Base-by-base conservation (phyloP, 2,113 vertebrate genomes). In the Calidris pygmaea region DNA sequence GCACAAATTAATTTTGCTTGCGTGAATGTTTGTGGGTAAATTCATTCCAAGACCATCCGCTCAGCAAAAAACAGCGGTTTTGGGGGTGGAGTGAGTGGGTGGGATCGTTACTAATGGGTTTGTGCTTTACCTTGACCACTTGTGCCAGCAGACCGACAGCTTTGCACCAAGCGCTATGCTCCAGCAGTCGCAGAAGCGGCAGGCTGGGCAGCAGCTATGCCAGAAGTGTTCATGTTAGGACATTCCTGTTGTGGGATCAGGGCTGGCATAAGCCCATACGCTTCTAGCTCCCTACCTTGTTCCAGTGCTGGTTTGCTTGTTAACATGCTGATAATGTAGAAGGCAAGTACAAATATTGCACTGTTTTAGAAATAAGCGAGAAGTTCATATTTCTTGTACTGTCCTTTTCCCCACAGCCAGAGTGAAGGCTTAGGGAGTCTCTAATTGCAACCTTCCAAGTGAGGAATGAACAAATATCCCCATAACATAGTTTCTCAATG, bases 1-100 rank as follows among this genome's bases (percentile, higher is more conserved):
- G 47, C 47, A 89, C 39, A 86, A 29, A 78, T 84, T 48, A 71
- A 63, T 84, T 90, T 94, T 89, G 59, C 48, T 86, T 60, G 24
- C 41, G 39, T 63, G n/a, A 90, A 67, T 63, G 10, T 83, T 86
- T 90, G 63, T 71, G 68, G 55, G 52, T 35, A 80, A 91, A 75
- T 63, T 68, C 15, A 18, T 86, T 78, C 39, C 47, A 74, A 83
- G 26, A 23, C 81, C 30, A 71, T 86, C 30, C 55, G 26, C n/a
- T 81, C 67, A 85, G 43, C 74, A 85, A 77, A 80, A 55, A 76
- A 6, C 15, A 52, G 37, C 80, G 27, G 0, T 11, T 92, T 89
- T 50, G 27, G n/a, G 63, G 48, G 47, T 37, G 45, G 21, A 76
- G 10, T 1, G 13, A 76, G 71, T 22, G 47, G 22, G 47, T 1